Base-by-base conservation (phyloP, 2,797 vertebrate species). In the Tenualosa ilisha region DNA sequence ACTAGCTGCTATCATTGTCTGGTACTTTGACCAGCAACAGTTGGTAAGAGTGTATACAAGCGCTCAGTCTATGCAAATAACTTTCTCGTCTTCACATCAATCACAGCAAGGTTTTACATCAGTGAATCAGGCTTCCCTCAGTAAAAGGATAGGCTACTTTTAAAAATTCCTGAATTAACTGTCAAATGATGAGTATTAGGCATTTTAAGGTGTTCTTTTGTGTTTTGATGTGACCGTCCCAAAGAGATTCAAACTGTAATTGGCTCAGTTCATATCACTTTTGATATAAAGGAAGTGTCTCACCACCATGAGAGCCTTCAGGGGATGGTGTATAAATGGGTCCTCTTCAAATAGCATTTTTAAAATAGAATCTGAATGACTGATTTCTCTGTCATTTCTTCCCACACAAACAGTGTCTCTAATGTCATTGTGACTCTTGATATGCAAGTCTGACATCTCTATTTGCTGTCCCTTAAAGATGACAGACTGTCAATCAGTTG, bases 1-100 rank as follows among this genome's bases (percentile, higher is more conserved):
- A 83, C 84, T 46, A 82, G 87, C 85, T 87, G 81, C 63, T 83
- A 20, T 65, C 82, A 81, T 88, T 86, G 84, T 89, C 86, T 87
- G 68, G 53, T 83, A 51, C 85, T 72, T 17, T 79, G 37, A 79
- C 40, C 40, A 46, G 82, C 11, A 54, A 82, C 85, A 81, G 83
- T 68, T 86, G 84, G 84, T 11, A 17, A 84, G 24, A 54, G 54
- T 61, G 82, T 84, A 84, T 84, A 85, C 43, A 46, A 68, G 81
- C 68, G 82, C 50, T 51, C 31, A 31, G 85, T 81, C 82, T 89
- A 89, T 87, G 87, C 84, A 87, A 89, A 89, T 88, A 8, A 84
- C 84, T 86, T 85, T 54, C 86, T 88, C 86, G 72, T 87, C 84
- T 88, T 85, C 17, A 79, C 40, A 46, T 89, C 59, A 84, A 82